Percentiles rank a stretch among this genome's conserved stretches.
Evolutionary conservation across 2,797 vertebrate species (phyloP).

Genomic region (Clamator glandarius): DNA sequence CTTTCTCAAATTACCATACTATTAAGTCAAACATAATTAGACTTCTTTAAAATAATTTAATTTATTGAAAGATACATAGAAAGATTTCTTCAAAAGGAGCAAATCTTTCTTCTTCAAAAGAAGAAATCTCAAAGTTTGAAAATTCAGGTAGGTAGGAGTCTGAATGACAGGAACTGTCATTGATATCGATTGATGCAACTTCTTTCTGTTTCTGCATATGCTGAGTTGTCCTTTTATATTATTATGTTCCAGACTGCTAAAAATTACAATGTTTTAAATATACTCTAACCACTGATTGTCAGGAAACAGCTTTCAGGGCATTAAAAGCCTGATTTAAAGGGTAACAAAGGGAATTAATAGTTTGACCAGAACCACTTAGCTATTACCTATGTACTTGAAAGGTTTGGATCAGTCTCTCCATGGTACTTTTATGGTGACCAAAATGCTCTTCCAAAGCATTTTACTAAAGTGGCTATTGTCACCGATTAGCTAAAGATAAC

Average conservation of each 20-base stretch:
- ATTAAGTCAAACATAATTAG: background rate
- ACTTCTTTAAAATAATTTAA: background rate
- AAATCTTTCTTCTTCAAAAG: background rate
- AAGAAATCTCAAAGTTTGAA: background rate
- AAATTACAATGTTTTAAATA: background rate
- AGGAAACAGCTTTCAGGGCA: background rate
- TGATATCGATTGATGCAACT: background rate
- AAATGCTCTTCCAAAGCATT: background rate
- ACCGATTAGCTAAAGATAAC: background rate
- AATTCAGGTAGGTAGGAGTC: background rate
- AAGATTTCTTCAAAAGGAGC: no score
- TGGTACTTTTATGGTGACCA: background rate
- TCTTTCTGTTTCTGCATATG: background rate
- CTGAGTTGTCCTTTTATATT: background rate
- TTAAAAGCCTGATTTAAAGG: background rate
- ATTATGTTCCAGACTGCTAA: background rate
- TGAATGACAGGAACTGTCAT: background rate
- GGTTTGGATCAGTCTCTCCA: background rate
- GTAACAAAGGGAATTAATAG: background rate
- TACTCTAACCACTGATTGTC: background rate
- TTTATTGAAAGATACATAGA: no score
- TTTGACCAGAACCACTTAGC: background rate
- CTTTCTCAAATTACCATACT: background rate
- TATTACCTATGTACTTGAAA: background rate
- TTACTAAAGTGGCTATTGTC: background rate